Evolutionary conservation across 2,888 invertebrate genomes (phyloP).

Genomic region (Netelia melanura): DNA sequence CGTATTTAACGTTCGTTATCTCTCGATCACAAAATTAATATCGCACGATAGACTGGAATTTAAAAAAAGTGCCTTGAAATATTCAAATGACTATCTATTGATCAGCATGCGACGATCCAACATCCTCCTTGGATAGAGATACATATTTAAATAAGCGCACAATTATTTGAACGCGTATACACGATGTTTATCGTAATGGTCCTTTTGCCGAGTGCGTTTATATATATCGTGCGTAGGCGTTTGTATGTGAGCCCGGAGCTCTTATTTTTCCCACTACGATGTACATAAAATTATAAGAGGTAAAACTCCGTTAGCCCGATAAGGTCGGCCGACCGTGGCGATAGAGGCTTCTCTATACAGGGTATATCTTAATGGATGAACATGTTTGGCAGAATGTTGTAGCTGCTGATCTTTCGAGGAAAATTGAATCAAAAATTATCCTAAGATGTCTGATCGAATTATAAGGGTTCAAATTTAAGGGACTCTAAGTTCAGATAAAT

Average conservation of each 20-base stretch:
- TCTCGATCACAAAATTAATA: constrained; percentile 42
- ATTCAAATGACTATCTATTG: constrained; percentile 50
- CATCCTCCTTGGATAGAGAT: constrained; percentile 44
- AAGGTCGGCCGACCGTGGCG: constrained; percentile 50
- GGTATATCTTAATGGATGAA: neutral
- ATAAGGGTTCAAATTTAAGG: too few relatives aligned
- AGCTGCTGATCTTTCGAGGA: too few relatives aligned
- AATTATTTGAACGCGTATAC: constrained; percentile 55
- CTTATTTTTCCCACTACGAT: constrained; percentile 35
- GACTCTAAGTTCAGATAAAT: too few relatives aligned
- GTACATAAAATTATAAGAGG: constrained; percentile 45
- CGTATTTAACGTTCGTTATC: neutral
- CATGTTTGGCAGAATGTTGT: neutral
- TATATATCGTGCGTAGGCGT: constrained; percentile 53
- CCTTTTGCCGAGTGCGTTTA: constrained; percentile 50
- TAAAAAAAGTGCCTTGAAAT: constrained; percentile 37
- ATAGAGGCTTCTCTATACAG: neutral
- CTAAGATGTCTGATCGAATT: too few relatives aligned
- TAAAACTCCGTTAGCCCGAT: constrained; percentile 56
- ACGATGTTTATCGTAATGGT: constrained; percentile 55
- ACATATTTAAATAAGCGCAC: constrained; percentile 30
- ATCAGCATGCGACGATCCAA: constrained; percentile 18
- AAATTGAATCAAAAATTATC: too few relatives aligned
- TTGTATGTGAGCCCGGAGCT: constrained; percentile 21
- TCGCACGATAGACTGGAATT: constrained; percentile 38